Evolutionary conservation across 1,140 invertebrate species (phyloP), one percentile per base, ranked within the genome.

Genomic region (Agrilus planipennis): DNA sequence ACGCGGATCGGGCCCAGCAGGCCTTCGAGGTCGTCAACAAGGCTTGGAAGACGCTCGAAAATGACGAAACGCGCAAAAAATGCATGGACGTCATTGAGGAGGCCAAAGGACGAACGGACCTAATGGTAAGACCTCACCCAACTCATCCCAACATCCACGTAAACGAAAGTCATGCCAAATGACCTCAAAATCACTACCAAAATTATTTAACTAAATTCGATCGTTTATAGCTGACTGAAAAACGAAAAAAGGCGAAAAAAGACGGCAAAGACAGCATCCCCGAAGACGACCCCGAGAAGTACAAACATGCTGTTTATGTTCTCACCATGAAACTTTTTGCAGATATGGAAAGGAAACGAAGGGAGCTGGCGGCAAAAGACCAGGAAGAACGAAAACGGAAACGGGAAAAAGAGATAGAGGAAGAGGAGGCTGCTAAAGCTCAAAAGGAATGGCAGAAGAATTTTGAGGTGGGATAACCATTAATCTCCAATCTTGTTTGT

Each of bases 251-350:
- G 61, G 61, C 86, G 22, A 93, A 89, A 68, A 93, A 92, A 63
- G 93, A 97, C 60, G 88, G 89, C 29, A 84, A 86, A 63, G 65
- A 69, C 44, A 72, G 70, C 17, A 81, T 97, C 34, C 92, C 94
- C 27, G 95, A 99, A 70, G 95, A 99, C 72, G 86, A 94, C 62
- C 81, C 86, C 25, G 77, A 74, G 29, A 89, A 92, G 62, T 92
- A 87, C 54, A 89, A 88, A 66, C 90, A 94, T 71, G 81, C 92
- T 14, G 76, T 96, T 14, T 94, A 94, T 72, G 90, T 96, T 9
- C 85, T 95, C 75, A 95, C 91, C 3, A 96, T 95, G 87, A 97
- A 97, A 76, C 67, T 97, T 20, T 98, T 97, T 75, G 94, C 93
- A 35, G 93, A 98, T 63, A 84, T 96, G 76, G 93, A 89, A 66